Evolutionary conservation across 2,888 invertebrate species (phyloP), one percentile per base, ranked within the genome.

Genomic region (Anthrax anthrax): DNA sequence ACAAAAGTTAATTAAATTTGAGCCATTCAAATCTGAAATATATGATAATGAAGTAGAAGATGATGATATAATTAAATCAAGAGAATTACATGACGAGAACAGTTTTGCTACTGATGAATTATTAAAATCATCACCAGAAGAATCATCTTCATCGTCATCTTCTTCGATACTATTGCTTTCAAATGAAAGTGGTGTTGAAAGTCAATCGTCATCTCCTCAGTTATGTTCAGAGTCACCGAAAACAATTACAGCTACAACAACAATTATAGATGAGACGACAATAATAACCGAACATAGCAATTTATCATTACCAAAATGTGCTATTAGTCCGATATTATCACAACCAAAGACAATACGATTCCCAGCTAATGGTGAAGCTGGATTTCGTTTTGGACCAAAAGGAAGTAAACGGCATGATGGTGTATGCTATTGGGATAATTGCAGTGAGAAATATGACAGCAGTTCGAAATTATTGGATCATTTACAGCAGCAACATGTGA

Each of bases 401-500:
- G 55, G 72, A 59, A 62, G 58, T n/a, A 66, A 64, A 49, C 53
- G 65, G 2, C 65, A 65, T 43, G 73, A 74, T 43, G 72, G 72
- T 41, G 69, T 78, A 49, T 90, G 90, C 62, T 74, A 81, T 54
- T 90, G 90, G 90, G 78, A 81, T 62, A 81, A 85, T 60, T 90
- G 90, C 70, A 79, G 77, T 58, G 76, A 75, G 57, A 79, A 79
- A 62, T 84, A 85, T 58, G 86, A 86, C 53, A 80, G 81, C 59
- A 82, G 81, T 67, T 77, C 84, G 47, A 84, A 84, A 64, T 78
- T 90, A 54, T 73, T 89, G 59, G 89, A 89, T 67, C 90, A 90
- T 69, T 75, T 90, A 69, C 88, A 89, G 83, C 74, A 77, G 52
- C 78, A 79, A 57, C 90, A 90, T 71, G 89, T 90, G 57, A 84